Conservation (phyloP, 2,888 invertebrate genomes). For the Cosmia trapezina region DNA sequence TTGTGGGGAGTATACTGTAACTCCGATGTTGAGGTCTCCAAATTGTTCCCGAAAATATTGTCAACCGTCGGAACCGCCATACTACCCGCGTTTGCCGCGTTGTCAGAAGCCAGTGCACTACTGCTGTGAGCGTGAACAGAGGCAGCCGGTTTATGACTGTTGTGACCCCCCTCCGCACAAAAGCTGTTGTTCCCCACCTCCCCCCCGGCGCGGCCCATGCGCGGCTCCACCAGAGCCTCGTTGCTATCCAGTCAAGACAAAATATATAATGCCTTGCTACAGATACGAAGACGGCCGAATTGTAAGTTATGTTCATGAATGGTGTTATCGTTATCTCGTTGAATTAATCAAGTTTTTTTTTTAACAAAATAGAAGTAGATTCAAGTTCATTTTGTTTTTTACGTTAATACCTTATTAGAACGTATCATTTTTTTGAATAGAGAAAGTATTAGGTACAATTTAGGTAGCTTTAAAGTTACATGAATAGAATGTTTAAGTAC, state of each 20-base stretch:
- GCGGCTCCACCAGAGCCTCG: background rate
- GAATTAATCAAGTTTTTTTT: background rate
- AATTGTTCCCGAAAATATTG: conserved; percentile 69
- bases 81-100: conserved; percentile 76
- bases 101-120: conserved; percentile 70
- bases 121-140: conserved; percentile 67
- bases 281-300: conserved; percentile 88
- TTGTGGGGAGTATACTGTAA: conserved; percentile 75
- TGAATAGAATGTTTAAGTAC: background rate
- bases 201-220: background rate
- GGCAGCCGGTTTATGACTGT: conserved; percentile 7
- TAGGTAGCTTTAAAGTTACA: conserved; percentile 15
- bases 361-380: conserved; percentile 21
- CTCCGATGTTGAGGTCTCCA: conserved; percentile 76
- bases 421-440: background rate
- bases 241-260: conserved; percentile 76
- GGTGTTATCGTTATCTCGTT: background rate
- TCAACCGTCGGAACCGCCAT: conserved; percentile 67
- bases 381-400: background rate
- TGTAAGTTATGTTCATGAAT: conserved; percentile 75
- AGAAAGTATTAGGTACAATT: background rate
- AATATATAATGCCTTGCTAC: conserved; percentile 87
- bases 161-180: conserved; percentile 31
- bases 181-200: conserved; percentile 29
- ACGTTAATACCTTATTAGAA: conserved; percentile 23